Evolutionary conservation across 1,140 invertebrate species (phyloP), one percentile per base, ranked within the genome.

Genomic region (Thaumetopoea pityocampa): DNA sequence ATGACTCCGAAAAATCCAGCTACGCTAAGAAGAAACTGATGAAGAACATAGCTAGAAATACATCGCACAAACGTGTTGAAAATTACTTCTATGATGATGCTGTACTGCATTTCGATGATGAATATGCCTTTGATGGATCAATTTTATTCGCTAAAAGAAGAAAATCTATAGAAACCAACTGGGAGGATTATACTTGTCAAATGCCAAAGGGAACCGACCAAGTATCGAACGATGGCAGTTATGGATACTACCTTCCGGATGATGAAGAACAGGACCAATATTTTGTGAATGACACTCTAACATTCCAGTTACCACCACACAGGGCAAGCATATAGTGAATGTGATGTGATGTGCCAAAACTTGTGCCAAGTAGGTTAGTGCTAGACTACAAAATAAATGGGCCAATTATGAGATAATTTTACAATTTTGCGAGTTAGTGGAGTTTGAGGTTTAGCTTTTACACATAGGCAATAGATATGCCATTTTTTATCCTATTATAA

Each of bases 61-160:
- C 80, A 0, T 64, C 47, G 10, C 64, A 63, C 11, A 64, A 51
- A 46, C 44, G 60, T 3, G 47, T 65, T 0, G 72, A 77, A 15
- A 86, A 85, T 35, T 86, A 86, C 29, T 86, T 86, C 47, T 85
- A 86, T 41, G 85, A 86, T 23, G 85, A 86, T 27, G 78, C 83
- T 0, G 79, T 85, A 2, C 40, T 86, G 27, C 76, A 78, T 27
- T 81, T 85, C 29, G 85, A 85, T 22, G 85, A 85, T 17, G 82
- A 85, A 20, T 82, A 83, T 45, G 73, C 79, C 0, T 79, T 85
- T 42, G 83, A 86, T 30, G 79, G 83, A 2, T 83, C 85, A 2
- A 85, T 83, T 16, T 32, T 86, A 7, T 86, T 85, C 37, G 72
- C 83, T 5, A 85, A 85, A 40, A 36, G 83, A 5, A 77, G 80